Base-by-base conservation (phyloP, 2,113 vertebrate genomes). In the Elachura formosa region DNA sequence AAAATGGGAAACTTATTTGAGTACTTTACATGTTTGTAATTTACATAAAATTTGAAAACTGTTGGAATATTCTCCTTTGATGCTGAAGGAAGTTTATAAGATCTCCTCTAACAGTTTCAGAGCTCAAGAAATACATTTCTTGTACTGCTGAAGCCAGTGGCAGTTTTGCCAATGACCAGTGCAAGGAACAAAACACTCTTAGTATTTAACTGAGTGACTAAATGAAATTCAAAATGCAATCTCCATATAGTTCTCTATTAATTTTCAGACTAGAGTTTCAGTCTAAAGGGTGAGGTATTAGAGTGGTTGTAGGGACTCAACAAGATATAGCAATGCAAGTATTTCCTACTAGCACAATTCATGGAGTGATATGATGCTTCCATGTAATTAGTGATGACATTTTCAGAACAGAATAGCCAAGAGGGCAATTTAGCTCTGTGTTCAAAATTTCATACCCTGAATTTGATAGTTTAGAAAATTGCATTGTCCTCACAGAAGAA, bases 401-500 rank as follows among this genome's bases (percentile, higher is more conserved):
- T 97, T 97, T 96, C 71, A 96, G 96, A 96, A 89, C 2, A 13
- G 58, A 94, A 63, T 82, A 94, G 87, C 54, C 76, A 73, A 96
- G 90, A 95, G 73, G 58, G 36, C 89, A 90, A 34, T 94, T 91
- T 85, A 96, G 93, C 58, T 95, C 49, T 87, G 34, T 93, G 67
- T 92, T 90, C 91, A 96, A 90, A 92, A 69, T 48, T 77, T 45
- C 29, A 43, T 68, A 68, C 58, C 89, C 28, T 86, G 77, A 82
- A 68, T 28, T 72, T 94, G 73, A 66, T 93, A 75, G 64, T 94
- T 96, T 72, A 92, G 69, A 76, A 95, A 92, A 96, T 81, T 83
- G 63, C 77, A 72, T 93, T 95, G 62, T 95, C 93, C 28, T 96
- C 82, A 79, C 36, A 15, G 33, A 96, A 97, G 87, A 95, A 94